Percentiles rank a stretch among this genome's conserved stretches.
These are phyloP conservation scores for Idaea straminata DNA, from an alignment of 2,888 invertebrate species.

Conservation along the genomic window DNA sequence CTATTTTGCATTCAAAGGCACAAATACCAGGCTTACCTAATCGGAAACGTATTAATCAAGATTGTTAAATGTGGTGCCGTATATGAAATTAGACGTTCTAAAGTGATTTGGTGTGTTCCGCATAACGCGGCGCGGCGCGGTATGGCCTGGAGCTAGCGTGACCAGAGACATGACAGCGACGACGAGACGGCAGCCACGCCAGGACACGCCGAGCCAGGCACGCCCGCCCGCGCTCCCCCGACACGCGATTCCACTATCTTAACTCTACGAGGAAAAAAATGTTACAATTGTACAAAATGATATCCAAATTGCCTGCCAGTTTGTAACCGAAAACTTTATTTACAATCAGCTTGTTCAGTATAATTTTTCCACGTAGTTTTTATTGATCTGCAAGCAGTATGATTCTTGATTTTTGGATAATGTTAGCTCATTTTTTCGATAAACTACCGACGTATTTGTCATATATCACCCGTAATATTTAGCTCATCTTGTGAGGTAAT, in stretches of 20 bases:
- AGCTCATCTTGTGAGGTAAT: slow-evolving; percentile 27
- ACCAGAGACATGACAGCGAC: slow-evolving; percentile 66
- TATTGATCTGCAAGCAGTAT: not conserved
- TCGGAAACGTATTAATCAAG: slow-evolving; percentile 3
- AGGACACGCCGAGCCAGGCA: slow-evolving; percentile 60
- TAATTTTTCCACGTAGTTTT: not conserved
- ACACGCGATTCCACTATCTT: slow-evolving; percentile 63
- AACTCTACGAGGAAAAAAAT: slow-evolving; percentile 50
- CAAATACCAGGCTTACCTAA: not conserved
- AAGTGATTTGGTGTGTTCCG: slow-evolving; percentile 7
- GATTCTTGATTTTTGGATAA: not conserved
- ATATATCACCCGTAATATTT: not conserved
- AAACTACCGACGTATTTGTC: not conserved
- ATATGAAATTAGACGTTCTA: slow-evolving; percentile 5
- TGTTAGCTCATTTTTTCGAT: not conserved
- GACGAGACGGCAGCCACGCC: slow-evolving; percentile 49
- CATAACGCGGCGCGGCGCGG: slow-evolving; percentile 23
- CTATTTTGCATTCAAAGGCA: slow-evolving; percentile 2
- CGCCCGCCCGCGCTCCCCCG: slow-evolving; percentile 45
- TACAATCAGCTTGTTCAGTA: not conserved
- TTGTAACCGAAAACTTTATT: not conserved
- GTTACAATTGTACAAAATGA: slow-evolving; percentile 41
- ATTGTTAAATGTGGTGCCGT: not conserved
- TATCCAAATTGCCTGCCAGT: slow-evolving; percentile 20
- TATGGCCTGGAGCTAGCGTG: slow-evolving; percentile 47